A percentile compares a stretch with the other conserved stretches of the same genome.
These are phyloP conservation scores for Brachynemurus nebulosus DNA, from an alignment of 2,888 invertebrate genomes.

Conservation along the genomic window DNA sequence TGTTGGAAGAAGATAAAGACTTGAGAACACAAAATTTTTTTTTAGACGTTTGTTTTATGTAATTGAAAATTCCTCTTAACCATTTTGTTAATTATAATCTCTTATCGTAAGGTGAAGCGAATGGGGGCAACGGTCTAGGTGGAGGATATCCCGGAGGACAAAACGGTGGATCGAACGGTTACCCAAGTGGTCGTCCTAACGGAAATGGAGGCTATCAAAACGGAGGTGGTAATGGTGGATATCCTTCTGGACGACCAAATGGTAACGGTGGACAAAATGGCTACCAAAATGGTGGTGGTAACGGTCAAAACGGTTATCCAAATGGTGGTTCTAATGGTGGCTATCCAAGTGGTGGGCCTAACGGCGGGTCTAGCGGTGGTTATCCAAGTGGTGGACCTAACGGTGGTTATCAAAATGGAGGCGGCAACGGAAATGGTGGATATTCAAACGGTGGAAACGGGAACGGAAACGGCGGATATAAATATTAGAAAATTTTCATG, in stretches of 20 bases:
- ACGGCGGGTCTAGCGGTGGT: conserved; percentile 14
- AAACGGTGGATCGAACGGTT: conserved; percentile 17
- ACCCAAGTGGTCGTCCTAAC: conserved; percentile 16
- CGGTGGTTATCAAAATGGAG: no score
- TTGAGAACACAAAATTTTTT: no score
- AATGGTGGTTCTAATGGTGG: conserved; percentile 14
- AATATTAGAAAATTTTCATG: no score
- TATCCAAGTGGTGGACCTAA: conserved; percentile 20
- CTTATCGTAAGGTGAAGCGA: neutral
- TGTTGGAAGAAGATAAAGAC: no score
- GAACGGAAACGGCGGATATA: conserved; percentile 13
- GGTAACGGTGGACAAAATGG: conserved; percentile 15
- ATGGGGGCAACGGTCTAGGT: conserved; percentile 15
- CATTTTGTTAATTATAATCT: neutral
- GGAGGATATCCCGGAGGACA: conserved; percentile 16
- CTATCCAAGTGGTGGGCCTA: conserved; percentile 15
- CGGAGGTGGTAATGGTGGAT: conserved; percentile 23
- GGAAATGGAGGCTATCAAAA: conserved; percentile 16
- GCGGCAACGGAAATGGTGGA: no score
- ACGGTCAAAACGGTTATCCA: conserved; percentile 13
- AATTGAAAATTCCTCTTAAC: neutral
- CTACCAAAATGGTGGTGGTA: conserved; percentile 7
- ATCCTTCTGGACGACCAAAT: conserved; percentile 24
- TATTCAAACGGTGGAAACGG: neutral
- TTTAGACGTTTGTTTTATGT: no score